phyloP scores from a whole-genome alignment of 2,113 vertebrate species.

The Vulpes lagopus region DNA sequence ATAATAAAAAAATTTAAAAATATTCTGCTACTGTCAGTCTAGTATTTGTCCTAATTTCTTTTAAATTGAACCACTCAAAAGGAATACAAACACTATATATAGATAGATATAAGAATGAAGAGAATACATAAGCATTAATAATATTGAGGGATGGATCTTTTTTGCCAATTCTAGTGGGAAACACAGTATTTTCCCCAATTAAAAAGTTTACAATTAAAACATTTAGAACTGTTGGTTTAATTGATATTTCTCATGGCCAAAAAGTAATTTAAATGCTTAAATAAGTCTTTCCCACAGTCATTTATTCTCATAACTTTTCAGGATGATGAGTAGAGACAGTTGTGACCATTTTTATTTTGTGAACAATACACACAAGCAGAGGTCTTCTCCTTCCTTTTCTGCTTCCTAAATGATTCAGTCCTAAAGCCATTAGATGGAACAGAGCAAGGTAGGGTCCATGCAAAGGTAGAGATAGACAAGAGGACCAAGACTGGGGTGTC shows the following conservation, averaged over 20 bases:
- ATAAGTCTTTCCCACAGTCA: not conserved
- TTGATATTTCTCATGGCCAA: not conserved
- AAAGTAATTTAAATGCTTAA: not conserved
- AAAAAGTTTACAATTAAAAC: conserved; percentile 9
- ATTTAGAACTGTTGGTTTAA: not conserved
- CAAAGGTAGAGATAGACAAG: not conserved
- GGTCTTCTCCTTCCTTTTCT: not conserved
- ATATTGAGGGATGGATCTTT: not conserved
- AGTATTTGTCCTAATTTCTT: conserved; percentile 7
- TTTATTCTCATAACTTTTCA: conserved; percentile 32
- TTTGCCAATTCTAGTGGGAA: conserved; percentile 31
- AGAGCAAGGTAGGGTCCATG: not conserved
- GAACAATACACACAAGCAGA: conserved; percentile 19
- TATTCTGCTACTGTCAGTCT: not conserved
- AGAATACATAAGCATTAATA: not conserved
- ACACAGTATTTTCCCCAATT: conserved; percentile 42
- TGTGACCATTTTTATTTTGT: not conserved
- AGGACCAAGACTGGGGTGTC: not conserved
- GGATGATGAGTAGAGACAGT: not conserved
- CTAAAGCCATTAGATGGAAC: not conserved
- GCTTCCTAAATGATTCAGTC: not conserved
- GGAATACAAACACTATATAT: not conserved
- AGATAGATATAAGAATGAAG: not conserved
- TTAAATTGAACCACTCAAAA: conserved; percentile 25
- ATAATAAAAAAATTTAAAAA: not conserved